Percentiles rank a stretch among this genome's conserved stretches.
These are phyloP conservation scores for Argynnis bischoffii DNA, from an alignment of 2,888 invertebrate species.

Conservation along the genomic window DNA sequence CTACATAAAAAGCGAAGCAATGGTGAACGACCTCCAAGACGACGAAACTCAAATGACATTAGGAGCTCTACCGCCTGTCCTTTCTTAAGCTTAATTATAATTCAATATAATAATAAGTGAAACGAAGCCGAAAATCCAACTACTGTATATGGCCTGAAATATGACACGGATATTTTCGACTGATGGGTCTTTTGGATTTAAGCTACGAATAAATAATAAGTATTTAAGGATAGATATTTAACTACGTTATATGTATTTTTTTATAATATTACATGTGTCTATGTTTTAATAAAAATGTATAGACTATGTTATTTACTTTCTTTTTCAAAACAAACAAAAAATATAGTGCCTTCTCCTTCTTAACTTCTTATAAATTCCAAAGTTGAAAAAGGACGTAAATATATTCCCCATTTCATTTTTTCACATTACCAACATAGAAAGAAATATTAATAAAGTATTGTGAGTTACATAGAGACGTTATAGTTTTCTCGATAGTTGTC, in stretches of 20 bases:
- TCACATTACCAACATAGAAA: too few species aligned
- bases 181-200: conserved; percentile 20
- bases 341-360: too few species aligned
- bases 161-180: conserved; percentile 25
- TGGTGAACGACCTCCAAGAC: conserved; percentile 25
- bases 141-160: conserved; percentile 37
- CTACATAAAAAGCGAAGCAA: not conserved
- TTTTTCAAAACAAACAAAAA: too few species aligned
- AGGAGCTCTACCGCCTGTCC: conserved; percentile 26
- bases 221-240: too few species aligned
- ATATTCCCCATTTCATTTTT: too few species aligned
- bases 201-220: too few species aligned
- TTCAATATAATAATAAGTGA: conserved; percentile 39
- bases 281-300: too few species aligned
- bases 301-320: too few species aligned
- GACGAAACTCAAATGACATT: conserved; percentile 24
- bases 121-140: conserved; percentile 43
- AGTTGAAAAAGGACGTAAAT: too few species aligned
- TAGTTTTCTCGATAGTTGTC: conserved; percentile 21
- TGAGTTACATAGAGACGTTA: not conserved
- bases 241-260: too few species aligned
- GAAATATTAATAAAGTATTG: conserved; percentile 3
- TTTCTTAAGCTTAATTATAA: conserved; percentile 37
- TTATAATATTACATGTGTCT: too few species aligned
- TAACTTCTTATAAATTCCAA: too few species aligned